Evolutionary conservation across 1,140 invertebrate species (phyloP), one percentile per base, ranked within the genome.

Genomic region (Ostrea denselamellosa): DNA sequence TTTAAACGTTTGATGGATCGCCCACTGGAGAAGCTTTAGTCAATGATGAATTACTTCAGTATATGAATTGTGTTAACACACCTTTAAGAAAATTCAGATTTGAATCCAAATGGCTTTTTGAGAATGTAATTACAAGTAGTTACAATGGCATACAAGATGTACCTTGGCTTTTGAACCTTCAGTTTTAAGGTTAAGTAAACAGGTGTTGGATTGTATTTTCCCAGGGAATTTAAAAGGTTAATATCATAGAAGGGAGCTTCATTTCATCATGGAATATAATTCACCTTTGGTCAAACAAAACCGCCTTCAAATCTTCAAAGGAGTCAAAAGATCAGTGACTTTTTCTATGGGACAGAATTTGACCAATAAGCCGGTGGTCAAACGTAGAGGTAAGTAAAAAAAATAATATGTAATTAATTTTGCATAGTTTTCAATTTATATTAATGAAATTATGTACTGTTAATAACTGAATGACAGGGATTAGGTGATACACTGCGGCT

Each of bases 321-420:
- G 82, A 51, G 82, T 83, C 51, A 83, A 83, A 54, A 83, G 82
- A 83, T 83, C 82, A 9, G 82, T 83, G 82, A 83, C 82, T 19
- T 83, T 83, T 83, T 83, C 82, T 10, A 52, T 83, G 51, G 82
- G 82, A 52, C 82, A 83, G 19, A 54, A 54, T n/a, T 17, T 83
- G 1, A 17, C 82, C 8, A 52, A 52, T 53, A 83, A 54, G 22
- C 82, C 82, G 9, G 82, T 83, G 82, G 82, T 52, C 53, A 52
- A 54, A 52, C 82, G 51, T 14, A 54, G 53, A 83, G 82, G 82
- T 83, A 83, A 83, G 82, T 17, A 0, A 19, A 44, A 19, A 44
- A 12, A 17, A 12, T 58, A n/a, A 62, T 19, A 19, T 62, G 17
- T 19, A n/a, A 62, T 62, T n/a, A 62, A 56, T 2, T 56, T 56